These are phyloP conservation scores for Vicugna pacos DNA, from an alignment of 2,113 vertebrate species.

Conservation along the genomic window DNA sequence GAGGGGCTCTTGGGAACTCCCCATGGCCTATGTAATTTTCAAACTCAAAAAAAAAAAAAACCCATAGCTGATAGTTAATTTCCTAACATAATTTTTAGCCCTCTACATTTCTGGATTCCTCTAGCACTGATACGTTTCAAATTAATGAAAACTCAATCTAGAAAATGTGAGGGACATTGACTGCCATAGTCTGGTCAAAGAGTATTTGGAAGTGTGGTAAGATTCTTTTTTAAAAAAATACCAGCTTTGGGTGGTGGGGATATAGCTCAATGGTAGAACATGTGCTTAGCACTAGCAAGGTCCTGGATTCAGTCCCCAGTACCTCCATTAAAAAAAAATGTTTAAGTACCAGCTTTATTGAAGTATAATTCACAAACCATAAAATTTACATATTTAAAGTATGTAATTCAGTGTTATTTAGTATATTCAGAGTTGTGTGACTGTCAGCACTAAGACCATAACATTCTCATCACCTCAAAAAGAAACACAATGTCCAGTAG, in stretches of 20 bases:
- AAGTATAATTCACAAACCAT: background rate
- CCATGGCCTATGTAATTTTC: constrained; percentile 18
- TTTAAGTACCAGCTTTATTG: background rate
- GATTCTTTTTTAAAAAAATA: background rate
- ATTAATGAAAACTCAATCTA: background rate
- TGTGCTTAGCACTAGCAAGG: too few species aligned
- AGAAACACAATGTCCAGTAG: background rate
- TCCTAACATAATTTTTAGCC: background rate
- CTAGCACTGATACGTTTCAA: background rate
- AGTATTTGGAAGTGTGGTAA: background rate
- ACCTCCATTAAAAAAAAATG: background rate
- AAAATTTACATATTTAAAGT: background rate
- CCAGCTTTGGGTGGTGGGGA: too few species aligned
- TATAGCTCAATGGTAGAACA: too few species aligned
- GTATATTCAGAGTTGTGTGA: background rate
- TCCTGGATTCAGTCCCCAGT: too few species aligned
- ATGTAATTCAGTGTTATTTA: background rate
- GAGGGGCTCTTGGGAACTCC: constrained; percentile 1
- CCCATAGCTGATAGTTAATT: background rate
- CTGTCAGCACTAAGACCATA: background rate
- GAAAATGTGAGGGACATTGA: background rate
- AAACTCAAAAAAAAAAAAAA: background rate
- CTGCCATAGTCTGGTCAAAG: background rate
- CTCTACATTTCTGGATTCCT: background rate
- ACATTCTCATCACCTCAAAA: background rate